Percentiles rank a stretch among this genome's conserved stretches.
These are phyloP conservation scores for Dione juno DNA, from an alignment of 2,888 invertebrate genomes.

Conservation along the genomic window DNA sequence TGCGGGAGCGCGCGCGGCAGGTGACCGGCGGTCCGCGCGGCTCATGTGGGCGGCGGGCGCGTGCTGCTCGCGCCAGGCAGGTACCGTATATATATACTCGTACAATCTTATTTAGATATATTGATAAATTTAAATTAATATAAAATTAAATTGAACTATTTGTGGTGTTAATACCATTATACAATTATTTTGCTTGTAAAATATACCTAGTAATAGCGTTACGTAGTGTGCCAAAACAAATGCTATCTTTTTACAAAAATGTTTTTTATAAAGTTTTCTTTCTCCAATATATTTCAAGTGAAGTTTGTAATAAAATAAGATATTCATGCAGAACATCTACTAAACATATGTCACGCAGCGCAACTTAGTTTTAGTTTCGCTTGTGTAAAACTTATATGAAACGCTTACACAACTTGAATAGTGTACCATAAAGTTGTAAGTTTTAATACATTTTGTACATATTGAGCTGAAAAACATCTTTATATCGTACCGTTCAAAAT, in stretches of 20 bases:
- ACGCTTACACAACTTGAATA: not conserved
- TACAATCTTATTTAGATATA: not conserved
- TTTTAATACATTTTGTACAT: slow-evolving; percentile 1
- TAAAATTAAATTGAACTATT: not conserved
- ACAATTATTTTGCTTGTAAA: not conserved
- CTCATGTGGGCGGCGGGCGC: slow-evolving; percentile 83
- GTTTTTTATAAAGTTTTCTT: not conserved
- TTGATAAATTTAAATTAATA: not conserved
- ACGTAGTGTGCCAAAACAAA: not conserved
- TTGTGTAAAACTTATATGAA: slow-evolving; percentile 13
- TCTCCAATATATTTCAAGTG: not conserved
- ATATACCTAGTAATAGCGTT: too few species aligned
- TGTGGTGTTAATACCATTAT: not conserved
- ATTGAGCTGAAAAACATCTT: not conserved
- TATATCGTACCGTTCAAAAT: not conserved
- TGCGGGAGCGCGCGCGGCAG: slow-evolving; percentile 76
- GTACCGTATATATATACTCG: slow-evolving; percentile 59
- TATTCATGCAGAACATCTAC: slow-evolving; percentile 12
- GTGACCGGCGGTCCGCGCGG: slow-evolving; percentile 79
- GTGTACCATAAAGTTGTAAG: not conserved
- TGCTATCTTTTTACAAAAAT: not conserved
- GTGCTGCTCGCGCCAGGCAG: slow-evolving; percentile 83
- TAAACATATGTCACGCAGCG: slow-evolving; percentile 22
- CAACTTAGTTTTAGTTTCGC: slow-evolving; percentile 18
- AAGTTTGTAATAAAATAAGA: slow-evolving; percentile 13